Base-by-base conservation (phyloP, 2,113 vertebrate genomes). In the Tragelaphus buxtoni region DNA sequence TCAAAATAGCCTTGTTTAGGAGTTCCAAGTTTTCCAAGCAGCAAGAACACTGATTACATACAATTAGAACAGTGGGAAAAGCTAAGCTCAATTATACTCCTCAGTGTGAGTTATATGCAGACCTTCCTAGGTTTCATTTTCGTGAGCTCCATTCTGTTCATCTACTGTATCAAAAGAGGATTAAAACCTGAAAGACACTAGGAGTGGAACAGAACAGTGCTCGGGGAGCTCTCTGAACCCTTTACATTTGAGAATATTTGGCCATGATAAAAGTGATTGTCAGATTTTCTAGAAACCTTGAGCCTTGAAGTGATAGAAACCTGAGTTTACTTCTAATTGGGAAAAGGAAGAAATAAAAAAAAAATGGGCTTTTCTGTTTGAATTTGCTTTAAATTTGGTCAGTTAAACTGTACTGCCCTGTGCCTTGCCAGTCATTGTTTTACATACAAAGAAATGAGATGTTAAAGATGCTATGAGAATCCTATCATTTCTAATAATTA, bases 41-140 rank as follows among this genome's bases (percentile, higher is more conserved):
- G 88, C 56, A 79, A 89, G 81, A 95, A 88, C 28, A 56, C 42
- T 76, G 53, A 90, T 82, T 88, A 92, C 16, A 69, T 95, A 85
- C 77, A 92, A 94, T 97, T 98, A 96, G 89, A 93, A 72, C 80
- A 93, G 88, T 96, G 35, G 96, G 94, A 96, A 88, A 97, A 95
- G 30, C 90, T 94, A 88, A 92, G 85, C 88, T 97, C 92, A 94
- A 76, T 97, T 97, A 95, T 96, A 20, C 35, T 96, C 80, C 84
- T 90, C 92, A 80, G 85, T 94, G 76, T 92, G 94, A 98, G 49
- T 77, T 91, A 77, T 56, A 90, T 0, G 13, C 92, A 95, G 92
- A 88, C 85, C 88, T 81, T 94, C 69, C 74, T 56, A 47, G 65
- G 90, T 85, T 96, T 96, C 60, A 88, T 97, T 97, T 94, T 90